Conservation (phyloP, 1,140 invertebrate species). For the Ceratina australensis region DNA sequence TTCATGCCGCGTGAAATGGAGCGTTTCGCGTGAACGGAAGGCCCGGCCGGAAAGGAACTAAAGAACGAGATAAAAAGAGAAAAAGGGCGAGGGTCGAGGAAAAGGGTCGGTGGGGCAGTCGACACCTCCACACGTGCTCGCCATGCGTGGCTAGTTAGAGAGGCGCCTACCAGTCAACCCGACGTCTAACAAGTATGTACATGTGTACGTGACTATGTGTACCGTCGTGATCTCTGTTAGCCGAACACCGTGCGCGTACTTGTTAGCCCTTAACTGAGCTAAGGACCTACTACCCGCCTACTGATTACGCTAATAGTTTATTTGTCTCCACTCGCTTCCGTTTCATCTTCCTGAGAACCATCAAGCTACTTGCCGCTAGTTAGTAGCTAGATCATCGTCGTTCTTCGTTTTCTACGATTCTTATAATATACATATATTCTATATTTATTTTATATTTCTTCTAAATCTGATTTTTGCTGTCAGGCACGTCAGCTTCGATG, state of each 20-base stretch:
- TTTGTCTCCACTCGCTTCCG: slow-evolving; percentile 72
- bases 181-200: slow-evolving; percentile 35
- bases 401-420: neutral
- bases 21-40: slow-evolving; percentile 50
- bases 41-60: slow-evolving; percentile 14
- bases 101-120: slow-evolving; percentile 66
- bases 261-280: slow-evolving; percentile 57
- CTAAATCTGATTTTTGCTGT: no score
- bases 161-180: slow-evolving; percentile 64
- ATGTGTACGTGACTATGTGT: no score
- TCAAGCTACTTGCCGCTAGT: no score
- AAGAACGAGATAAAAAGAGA: slow-evolving; percentile 1
- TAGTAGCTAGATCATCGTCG: neutral
- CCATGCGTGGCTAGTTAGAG: slow-evolving; percentile 77
- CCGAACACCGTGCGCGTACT: slow-evolving; percentile 50
- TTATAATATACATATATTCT: no score
- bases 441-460: no score
- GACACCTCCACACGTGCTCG: slow-evolving; percentile 78
- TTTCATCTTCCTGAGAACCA: slow-evolving; percentile 22
- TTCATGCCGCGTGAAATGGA: slow-evolving; percentile 68
- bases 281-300: slow-evolving; percentile 22
- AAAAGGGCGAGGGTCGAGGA: slow-evolving; percentile 45
- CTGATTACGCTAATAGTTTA: slow-evolving; percentile 69
- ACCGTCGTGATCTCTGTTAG: neutral
- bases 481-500: no score